Evolutionary conservation across 1,140 invertebrate species (phyloP).

Genomic region (Vollenhovia emeryi): DNA sequence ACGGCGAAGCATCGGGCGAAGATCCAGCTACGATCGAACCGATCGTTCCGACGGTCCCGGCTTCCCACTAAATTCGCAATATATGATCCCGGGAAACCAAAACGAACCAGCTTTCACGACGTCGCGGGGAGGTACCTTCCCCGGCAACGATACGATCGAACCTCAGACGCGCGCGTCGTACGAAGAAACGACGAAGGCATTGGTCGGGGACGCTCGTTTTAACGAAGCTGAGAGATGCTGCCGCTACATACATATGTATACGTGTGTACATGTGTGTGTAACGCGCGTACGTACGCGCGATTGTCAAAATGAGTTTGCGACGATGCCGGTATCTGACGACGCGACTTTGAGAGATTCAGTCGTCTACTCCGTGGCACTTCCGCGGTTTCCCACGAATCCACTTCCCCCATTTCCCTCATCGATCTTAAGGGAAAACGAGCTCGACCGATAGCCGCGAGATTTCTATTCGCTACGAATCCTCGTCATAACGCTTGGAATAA

Average conservation of each 20-base stretch:
- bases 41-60: conserved; percentile 74
- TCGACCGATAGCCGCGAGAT: background rate
- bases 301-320: conserved; percentile 45
- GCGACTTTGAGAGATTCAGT: conserved; percentile 33
- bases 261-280: no score
- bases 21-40: conserved; percentile 72
- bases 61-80: conserved; percentile 77
- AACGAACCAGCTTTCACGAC: conserved; percentile 74
- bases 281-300: background rate
- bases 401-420: background rate
- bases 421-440: conserved; percentile 16
- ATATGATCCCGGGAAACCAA: conserved; percentile 76
- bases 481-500: background rate
- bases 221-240: conserved; percentile 41
- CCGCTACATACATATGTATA: background rate
- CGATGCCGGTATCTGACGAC: background rate
- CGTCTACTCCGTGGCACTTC: background rate
- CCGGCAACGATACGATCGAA: conserved; percentile 73
- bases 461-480: conserved; percentile 5
- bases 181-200: conserved; percentile 43
- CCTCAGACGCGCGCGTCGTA: conserved; percentile 46
- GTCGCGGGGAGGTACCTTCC: conserved; percentile 66
- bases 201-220: conserved; percentile 57
- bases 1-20: conserved; percentile 59
- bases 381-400: background rate